These are phyloP conservation scores for Falco rusticolus DNA, from an alignment of 2,797 vertebrate species.

Conservation along the genomic window DNA sequence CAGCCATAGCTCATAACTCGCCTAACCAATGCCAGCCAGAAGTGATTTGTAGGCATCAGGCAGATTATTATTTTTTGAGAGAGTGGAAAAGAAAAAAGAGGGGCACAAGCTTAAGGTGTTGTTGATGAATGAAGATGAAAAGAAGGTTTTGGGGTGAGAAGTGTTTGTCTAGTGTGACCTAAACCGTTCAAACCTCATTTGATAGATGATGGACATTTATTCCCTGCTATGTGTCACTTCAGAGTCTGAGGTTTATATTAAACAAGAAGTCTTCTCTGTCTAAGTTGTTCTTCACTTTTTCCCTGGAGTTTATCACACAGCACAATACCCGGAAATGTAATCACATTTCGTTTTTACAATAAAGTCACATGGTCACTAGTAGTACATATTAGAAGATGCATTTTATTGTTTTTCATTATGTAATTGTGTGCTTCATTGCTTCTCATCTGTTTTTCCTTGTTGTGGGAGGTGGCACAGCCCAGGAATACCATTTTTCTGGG, in stretches of 20 bases:
- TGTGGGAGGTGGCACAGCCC: conserved; percentile 67
- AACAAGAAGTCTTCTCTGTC: conserved; percentile 48
- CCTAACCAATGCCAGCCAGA: conserved; percentile 41
- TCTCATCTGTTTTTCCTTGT: conserved; percentile 60
- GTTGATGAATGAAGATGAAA: conserved; percentile 66
- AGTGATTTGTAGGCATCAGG: conserved; percentile 64
- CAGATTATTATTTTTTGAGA: conserved; percentile 54
- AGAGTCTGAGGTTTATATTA: conserved; percentile 48
- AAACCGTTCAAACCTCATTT: conserved; percentile 57
- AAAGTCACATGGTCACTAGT: conserved; percentile 71
- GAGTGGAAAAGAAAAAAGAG: conserved; percentile 27
- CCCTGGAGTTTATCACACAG: conserved; percentile 51
- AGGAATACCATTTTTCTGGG: conserved; percentile 56
- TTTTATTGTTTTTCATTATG: conserved; percentile 83
- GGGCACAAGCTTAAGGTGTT: conserved; percentile 46
- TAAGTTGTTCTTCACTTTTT: conserved; percentile 21
- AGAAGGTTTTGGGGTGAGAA: conserved; percentile 57
- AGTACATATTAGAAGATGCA: conserved; percentile 57
- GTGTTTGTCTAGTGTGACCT: conserved; percentile 59
- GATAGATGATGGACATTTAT: conserved; percentile 64
- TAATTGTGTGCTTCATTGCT: conserved; percentile 76
- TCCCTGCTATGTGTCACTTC: conserved; percentile 52
- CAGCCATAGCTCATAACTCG: conserved; percentile 57
- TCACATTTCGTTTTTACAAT: conserved; percentile 74
- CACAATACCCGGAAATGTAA: conserved; percentile 61